These are phyloP conservation scores for Chouioia cunea DNA, from an alignment of 2,888 invertebrate species.

Conservation along the genomic window DNA sequence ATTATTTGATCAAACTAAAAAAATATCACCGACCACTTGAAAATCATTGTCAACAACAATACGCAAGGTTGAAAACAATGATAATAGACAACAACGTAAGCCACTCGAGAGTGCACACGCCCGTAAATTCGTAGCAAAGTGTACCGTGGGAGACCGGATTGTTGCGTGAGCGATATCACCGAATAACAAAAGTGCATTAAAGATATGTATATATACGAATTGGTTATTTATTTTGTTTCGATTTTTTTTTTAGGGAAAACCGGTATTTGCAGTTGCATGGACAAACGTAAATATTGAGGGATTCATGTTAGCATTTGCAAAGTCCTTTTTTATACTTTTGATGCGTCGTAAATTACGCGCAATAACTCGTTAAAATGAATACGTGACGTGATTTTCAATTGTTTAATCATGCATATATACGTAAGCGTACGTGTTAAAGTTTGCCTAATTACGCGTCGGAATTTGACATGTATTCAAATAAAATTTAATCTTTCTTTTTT, in stretches of 20 bases:
- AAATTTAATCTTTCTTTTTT: too few relatives aligned
- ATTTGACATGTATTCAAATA: too few relatives aligned
- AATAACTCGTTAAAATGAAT: slow-evolving; percentile 9
- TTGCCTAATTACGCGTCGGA: too few relatives aligned
- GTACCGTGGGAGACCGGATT: slow-evolving; percentile 37
- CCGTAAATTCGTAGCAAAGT: slow-evolving; percentile 22
- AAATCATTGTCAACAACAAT: too few relatives aligned
- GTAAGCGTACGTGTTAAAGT: too few relatives aligned
- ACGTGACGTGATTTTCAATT: too few relatives aligned
- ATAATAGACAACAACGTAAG: too few relatives aligned
- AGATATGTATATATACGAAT: neutral
- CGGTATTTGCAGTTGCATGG: slow-evolving; percentile 1
- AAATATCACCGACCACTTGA: too few relatives aligned
- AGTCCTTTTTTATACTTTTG: slow-evolving; percentile 3
- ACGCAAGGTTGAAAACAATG: too few relatives aligned
- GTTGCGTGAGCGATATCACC: slow-evolving; percentile 25
- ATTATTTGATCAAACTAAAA: too few relatives aligned
- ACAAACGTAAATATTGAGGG: slow-evolving; percentile 15
- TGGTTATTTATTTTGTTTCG: slow-evolving; percentile 5
- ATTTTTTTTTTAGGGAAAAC: neutral
- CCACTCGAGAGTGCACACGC: neutral
- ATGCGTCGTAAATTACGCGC: slow-evolving; percentile 22
- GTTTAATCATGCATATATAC: too few relatives aligned
- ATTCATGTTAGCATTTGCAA: neutral
- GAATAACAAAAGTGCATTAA: slow-evolving; percentile 34